Conservation (phyloP, 2,888 invertebrate species). For the Elgonia sp. region DNA sequence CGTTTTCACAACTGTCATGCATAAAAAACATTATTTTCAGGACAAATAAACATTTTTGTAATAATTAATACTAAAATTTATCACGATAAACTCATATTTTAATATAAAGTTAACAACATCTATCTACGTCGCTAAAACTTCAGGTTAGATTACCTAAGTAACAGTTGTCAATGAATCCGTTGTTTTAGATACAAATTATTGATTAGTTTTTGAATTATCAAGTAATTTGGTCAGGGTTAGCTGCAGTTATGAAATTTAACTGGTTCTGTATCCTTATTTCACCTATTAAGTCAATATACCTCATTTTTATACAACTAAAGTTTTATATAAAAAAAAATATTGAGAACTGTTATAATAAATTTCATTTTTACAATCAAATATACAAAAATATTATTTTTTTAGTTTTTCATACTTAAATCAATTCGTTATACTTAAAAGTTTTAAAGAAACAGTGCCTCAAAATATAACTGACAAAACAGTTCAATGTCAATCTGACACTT, state of each 20-base stretch:
- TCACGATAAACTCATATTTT: neutral
- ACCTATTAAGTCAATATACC: too few species aligned
- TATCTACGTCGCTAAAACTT: neutral
- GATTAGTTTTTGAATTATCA: constrained; percentile 22
- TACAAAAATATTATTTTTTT: too few species aligned
- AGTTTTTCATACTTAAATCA: too few species aligned
- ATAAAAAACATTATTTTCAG: neutral
- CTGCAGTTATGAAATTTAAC: neutral
- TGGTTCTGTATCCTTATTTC: too few species aligned
- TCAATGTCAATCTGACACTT: too few species aligned
- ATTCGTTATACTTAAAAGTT: too few species aligned
- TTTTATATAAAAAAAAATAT: too few species aligned
- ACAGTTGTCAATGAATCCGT: constrained; percentile 34
- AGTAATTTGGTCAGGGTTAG: constrained; percentile 17
- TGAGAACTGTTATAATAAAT: too few species aligned
- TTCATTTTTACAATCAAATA: too few species aligned
- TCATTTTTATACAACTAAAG: too few species aligned
- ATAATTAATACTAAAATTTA: neutral
- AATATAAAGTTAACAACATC: neutral
- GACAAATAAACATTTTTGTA: neutral
- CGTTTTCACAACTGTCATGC: neutral
- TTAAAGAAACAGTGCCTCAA: too few species aligned
- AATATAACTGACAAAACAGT: too few species aligned
- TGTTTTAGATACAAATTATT: constrained; percentile 51
- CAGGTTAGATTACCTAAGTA: constrained; percentile 57